phyloP scores from a whole-genome alignment of 2,888 invertebrate species.

The Ormyrus thymus region DNA sequence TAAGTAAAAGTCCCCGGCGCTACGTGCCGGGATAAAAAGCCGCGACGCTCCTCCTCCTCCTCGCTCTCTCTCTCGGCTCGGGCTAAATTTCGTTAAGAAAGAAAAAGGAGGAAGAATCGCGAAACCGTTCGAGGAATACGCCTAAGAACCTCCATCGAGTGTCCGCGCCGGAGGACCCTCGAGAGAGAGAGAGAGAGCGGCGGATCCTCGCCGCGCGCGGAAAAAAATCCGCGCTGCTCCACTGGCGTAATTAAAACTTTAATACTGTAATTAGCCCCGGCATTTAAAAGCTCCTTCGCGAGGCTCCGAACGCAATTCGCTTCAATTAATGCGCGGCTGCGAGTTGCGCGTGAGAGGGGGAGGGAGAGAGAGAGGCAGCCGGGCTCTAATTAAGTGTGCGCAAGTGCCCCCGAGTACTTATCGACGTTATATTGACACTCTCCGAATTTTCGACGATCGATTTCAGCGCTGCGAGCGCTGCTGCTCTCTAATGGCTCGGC shows the following conservation, averaged over 20 bases:
- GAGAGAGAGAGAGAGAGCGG: not conserved
- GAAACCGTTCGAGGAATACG: no score
- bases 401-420: not conserved
- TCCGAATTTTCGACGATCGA: slow-evolving; percentile 1
- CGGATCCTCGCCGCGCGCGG: not conserved
- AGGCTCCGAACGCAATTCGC: not conserved
- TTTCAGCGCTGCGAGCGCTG: no score
- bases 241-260: slow-evolving; percentile 25
- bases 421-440: not conserved
- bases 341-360: not conserved
- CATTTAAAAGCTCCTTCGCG: slow-evolving; percentile 23
- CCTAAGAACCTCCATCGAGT: no score
- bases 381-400: slow-evolving; percentile 19
- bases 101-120: no score
- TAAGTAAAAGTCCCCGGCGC: no score
- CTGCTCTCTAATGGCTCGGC: no score
- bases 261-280: slow-evolving; percentile 22
- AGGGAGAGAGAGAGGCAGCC: not conserved
- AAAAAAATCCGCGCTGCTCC: not conserved
- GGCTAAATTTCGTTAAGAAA: no score
- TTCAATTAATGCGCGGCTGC: slow-evolving; percentile 15
- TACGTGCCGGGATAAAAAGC: no score
- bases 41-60: no score
- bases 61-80: no score
- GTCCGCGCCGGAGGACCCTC: not conserved